Evolutionary conservation across 2,888 invertebrate genomes (phyloP).

Genomic region (Ametastegia equiseti): DNA sequence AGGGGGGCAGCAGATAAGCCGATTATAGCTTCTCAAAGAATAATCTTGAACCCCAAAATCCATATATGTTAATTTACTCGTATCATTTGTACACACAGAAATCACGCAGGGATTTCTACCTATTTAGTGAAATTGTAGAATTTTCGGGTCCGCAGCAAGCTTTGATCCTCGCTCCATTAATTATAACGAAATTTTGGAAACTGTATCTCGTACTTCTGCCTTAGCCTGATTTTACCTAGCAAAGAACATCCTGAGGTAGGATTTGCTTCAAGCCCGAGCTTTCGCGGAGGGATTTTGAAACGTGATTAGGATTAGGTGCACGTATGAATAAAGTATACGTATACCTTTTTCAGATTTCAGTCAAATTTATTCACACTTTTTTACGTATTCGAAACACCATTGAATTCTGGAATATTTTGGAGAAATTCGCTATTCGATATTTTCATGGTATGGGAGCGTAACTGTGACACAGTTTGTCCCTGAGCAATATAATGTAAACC

Average conservation of each 20-base stretch:
- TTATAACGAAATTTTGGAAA: not conserved
- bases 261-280: not conserved
- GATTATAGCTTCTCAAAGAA: no score
- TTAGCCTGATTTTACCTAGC: slow-evolving; percentile 7
- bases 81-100: no score
- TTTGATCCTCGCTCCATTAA: slow-evolving; percentile 20
- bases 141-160: not conserved
- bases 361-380: not conserved
- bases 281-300: not conserved
- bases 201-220: not conserved
- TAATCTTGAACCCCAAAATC: no score
- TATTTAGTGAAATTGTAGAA: not conserved
- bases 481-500: slow-evolving; percentile 62
- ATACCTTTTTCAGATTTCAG: not conserved
- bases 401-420: not conserved
- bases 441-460: not conserved
- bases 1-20: no score
- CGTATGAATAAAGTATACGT: no score
- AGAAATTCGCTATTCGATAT: slow-evolving; percentile 28
- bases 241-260: not conserved
- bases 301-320: not conserved
- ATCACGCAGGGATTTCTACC: not conserved
- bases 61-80: no score
- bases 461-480: slow-evolving; percentile 61
- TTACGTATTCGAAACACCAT: not conserved